These are phyloP conservation scores for Microplitis demolitor DNA, from an alignment of 1,140 invertebrate species.

Conservation along the genomic window DNA sequence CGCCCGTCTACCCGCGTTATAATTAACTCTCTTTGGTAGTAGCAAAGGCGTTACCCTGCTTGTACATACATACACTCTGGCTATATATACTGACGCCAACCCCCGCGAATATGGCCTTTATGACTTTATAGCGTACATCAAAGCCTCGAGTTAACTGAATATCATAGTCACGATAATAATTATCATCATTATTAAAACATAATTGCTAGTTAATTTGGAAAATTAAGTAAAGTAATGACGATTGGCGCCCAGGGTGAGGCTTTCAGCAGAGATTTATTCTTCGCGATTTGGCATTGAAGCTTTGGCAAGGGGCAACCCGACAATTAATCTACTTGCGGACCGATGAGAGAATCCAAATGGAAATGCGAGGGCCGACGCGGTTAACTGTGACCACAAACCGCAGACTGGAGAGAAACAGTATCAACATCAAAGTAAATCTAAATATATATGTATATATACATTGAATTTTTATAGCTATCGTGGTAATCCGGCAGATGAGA, in stretches of 20 bases:
- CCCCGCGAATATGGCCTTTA: too few species aligned
- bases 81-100: too few species aligned
- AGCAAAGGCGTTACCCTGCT: background rate
- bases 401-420: background rate
- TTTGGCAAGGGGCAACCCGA: background rate
- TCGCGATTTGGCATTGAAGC: background rate
- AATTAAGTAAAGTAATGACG: too few species aligned
- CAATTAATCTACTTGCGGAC: conserved; percentile 15
- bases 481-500: too few species aligned
- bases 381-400: conserved; percentile 13
- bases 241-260: too few species aligned
- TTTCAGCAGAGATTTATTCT: background rate
- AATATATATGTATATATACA: background rate
- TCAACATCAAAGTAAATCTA: conserved; percentile 14
- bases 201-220: too few species aligned
- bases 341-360: conserved; percentile 16
- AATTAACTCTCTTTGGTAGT: conserved; percentile 17
- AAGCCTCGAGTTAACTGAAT: too few species aligned
- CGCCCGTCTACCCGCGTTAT: conserved; percentile 11
- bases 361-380: conserved; percentile 4
- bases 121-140: too few species aligned
- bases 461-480: too few species aligned
- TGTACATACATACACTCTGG: too few species aligned
- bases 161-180: too few species aligned
- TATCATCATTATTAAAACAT: too few species aligned